Percentiles rank a stretch among this genome's conserved stretches.
Conservation (phyloP, 2,113 vertebrate species). For the Hymenochirus boettgeri region DNA sequence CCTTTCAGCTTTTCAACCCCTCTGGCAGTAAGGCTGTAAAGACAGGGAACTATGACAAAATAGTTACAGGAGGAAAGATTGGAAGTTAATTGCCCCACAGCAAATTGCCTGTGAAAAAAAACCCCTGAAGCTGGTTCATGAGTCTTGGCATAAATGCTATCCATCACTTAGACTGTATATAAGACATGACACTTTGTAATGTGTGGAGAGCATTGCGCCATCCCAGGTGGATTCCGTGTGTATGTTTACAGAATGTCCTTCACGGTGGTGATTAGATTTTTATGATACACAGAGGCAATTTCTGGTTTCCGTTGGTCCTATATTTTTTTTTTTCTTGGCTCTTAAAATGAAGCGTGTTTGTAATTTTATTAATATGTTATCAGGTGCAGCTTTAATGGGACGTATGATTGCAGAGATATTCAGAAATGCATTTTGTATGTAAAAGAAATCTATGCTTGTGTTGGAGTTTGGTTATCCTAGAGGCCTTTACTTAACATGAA, state of each 20-base stretch:
- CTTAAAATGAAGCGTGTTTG: no score
- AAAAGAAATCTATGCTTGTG: no score
- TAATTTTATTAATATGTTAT: no score
- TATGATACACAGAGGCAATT: slow-evolving; percentile 8
- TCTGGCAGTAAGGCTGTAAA: slow-evolving; percentile 1
- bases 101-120: slow-evolving; percentile 39
- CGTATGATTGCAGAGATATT: no score
- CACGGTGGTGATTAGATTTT: slow-evolving; percentile 9
- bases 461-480: no score
- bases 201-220: background rate
- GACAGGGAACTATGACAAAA: slow-evolving; percentile 16
- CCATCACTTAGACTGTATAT: slow-evolving; percentile 23
- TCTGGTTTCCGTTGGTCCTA: background rate
- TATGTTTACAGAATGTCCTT: slow-evolving; percentile 8
- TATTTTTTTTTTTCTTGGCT: no score
- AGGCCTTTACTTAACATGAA: no score
- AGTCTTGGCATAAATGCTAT: slow-evolving; percentile 20
- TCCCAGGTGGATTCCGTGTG: slow-evolving; percentile 17
- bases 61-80: slow-evolving; percentile 23
- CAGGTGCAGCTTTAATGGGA: no score
- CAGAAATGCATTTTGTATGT: no score
- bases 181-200: slow-evolving; percentile 19
- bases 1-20: background rate
- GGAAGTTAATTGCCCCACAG: slow-evolving; percentile 34
- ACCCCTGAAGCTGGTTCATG: slow-evolving; percentile 19